phyloP scores from a whole-genome alignment of 2,113 vertebrate genomes.

The Anthoscopus minutus region DNA sequence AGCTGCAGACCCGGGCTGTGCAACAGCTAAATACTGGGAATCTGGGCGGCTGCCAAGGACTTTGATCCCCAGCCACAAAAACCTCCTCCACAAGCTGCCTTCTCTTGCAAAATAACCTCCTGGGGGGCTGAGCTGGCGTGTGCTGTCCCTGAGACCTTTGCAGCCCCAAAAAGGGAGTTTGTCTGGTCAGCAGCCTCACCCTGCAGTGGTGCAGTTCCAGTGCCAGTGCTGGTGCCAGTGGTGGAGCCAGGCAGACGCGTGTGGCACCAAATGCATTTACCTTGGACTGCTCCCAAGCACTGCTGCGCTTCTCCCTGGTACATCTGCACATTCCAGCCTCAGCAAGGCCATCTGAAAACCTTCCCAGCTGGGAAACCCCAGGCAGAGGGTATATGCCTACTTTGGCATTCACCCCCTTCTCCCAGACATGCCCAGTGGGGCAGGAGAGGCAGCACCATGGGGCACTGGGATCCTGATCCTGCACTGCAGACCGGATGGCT shows the following conservation, averaged over 20 bases:
- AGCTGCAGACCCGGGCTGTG: not conserved
- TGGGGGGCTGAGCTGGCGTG: not conserved
- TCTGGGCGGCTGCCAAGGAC: not conserved
- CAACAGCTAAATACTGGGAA: not conserved
- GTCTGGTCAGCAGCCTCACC: not conserved
- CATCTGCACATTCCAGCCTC: not conserved
- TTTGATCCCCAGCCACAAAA: conserved; percentile 22
- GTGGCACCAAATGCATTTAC: not conserved
- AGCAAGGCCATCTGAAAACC: not conserved
- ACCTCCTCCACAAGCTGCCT: not conserved
- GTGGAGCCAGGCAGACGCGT: accelerated
- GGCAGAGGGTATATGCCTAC: not conserved
- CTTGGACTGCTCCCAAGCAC: not conserved
- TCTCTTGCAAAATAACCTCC: not conserved
- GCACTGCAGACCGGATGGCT: not conserved
- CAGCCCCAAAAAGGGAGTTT: not conserved
- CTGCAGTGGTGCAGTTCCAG: not conserved
- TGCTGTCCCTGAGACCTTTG: not conserved
- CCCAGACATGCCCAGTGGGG: accelerated
- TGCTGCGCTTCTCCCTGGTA: not conserved
- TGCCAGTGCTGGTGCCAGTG: not conserved
- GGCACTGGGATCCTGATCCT: not conserved
- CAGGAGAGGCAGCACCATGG: not conserved
- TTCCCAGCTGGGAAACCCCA: not conserved
- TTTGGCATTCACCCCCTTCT: not conserved